Conservation (phyloP, 1,140 invertebrate species). For the Acromyrmex charruanus region DNA sequence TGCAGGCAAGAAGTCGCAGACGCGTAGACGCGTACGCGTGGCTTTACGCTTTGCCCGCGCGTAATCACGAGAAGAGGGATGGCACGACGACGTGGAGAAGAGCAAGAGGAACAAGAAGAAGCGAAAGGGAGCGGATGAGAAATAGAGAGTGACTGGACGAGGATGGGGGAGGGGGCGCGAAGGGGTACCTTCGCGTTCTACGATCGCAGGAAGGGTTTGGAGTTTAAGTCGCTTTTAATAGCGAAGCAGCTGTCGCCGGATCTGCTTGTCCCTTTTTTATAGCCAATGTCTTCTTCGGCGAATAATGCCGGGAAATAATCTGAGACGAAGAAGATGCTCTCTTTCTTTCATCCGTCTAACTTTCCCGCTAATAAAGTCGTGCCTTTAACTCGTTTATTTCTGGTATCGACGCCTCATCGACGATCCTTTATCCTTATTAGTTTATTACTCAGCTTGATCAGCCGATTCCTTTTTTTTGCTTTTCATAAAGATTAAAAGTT, state of each 20-base stretch:
- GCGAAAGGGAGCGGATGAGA: slow-evolving; percentile 43
- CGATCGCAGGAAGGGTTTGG: slow-evolving; percentile 67
- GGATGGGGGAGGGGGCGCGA: not conserved
- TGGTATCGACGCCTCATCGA: not conserved
- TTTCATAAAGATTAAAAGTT: slow-evolving; percentile 20
- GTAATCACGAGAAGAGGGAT: slow-evolving; percentile 58
- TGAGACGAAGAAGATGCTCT: slow-evolving; percentile 59
- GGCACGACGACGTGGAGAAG: slow-evolving; percentile 34
- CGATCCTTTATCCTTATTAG: slow-evolving; percentile 36
- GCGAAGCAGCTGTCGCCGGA: slow-evolving; percentile 76
- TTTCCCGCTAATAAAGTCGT: slow-evolving; percentile 69
- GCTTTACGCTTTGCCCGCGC: slow-evolving; percentile 59
- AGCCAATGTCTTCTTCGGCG: slow-evolving; percentile 70
- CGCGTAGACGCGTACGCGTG: slow-evolving; percentile 51
- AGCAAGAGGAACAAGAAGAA: slow-evolving; percentile 45
- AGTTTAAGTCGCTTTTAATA: slow-evolving; percentile 78
- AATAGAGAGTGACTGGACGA: slow-evolving; percentile 26
- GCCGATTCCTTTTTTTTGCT: not conserved
- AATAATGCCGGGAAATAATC: slow-evolving; percentile 77
- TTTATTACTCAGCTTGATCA: not conserved
- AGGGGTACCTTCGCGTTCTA: slow-evolving; percentile 50
- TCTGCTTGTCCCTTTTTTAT: slow-evolving; percentile 74
- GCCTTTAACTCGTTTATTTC: slow-evolving; percentile 59
- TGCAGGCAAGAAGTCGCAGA: slow-evolving; percentile 56
- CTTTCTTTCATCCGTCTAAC: slow-evolving; percentile 24